phyloP scores from a whole-genome alignment of 2,113 vertebrate species.

The Shinisaurus crocodilurus region DNA sequence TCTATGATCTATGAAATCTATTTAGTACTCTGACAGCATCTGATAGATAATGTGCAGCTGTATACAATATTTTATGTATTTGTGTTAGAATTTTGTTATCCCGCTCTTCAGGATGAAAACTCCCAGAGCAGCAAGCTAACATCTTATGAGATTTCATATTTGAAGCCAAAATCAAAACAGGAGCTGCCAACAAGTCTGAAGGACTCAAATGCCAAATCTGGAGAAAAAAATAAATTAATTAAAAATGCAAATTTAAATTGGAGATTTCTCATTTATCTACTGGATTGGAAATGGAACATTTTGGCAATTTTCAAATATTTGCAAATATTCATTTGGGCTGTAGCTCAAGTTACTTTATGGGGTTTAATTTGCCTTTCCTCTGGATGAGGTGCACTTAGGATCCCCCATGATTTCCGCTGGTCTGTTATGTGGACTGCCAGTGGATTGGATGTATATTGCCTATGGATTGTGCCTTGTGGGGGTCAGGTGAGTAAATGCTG shows the following conservation, averaged over 20 bases:
- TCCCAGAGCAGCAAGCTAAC: background rate
- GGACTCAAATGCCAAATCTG: background rate
- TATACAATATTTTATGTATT: background rate
- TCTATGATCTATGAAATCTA: too few species aligned
- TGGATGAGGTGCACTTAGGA: background rate
- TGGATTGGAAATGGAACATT: background rate
- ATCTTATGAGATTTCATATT: background rate
- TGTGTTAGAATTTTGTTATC: background rate
- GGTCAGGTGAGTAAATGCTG: background rate
- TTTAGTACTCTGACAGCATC: background rate
- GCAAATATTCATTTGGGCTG: background rate
- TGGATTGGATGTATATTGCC: background rate
- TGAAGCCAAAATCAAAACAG: background rate
- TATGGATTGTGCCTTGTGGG: background rate
- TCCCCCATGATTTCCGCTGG: background rate
- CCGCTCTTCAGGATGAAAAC: background rate
- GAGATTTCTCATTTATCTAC: background rate
- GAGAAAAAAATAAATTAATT: background rate
- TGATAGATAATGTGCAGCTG: background rate
- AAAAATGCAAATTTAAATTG: background rate
- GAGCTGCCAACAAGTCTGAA: background rate
- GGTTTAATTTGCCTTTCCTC: background rate
- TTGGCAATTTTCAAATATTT: background rate
- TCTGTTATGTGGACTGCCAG: background rate
- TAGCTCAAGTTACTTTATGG: background rate